Evolutionary conservation across 2,797 vertebrate species (phyloP).

Genomic region (Etheostoma perlongum): DNA sequence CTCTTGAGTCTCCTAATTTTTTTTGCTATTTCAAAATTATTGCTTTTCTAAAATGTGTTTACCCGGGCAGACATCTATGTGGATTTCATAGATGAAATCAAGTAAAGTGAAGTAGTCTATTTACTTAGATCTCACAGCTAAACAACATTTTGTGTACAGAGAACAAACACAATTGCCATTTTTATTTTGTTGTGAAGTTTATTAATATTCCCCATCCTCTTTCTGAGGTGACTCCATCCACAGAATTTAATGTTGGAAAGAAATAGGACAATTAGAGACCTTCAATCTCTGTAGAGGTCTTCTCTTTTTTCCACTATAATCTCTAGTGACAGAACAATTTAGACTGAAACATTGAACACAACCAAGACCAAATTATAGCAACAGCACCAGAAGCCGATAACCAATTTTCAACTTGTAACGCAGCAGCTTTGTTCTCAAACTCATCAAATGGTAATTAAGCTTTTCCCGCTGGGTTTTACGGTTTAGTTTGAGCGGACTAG

Average conservation of each 20-base stretch:
- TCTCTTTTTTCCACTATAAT: constrained; percentile 52
- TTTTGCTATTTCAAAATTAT: constrained; percentile 8
- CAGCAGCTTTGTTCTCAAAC: constrained; percentile 70
- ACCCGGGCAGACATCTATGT: constrained; percentile 1
- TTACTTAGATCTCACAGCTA: constrained; percentile 39
- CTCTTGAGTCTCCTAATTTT: neutral
- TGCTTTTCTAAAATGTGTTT: constrained; percentile 29
- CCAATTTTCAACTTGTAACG: constrained; percentile 76
- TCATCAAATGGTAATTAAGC: constrained; percentile 80
- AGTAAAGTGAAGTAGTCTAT: constrained; percentile 17
- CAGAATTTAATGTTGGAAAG: constrained; percentile 38
- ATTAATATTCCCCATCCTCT: constrained; percentile 50
- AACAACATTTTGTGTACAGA: constrained; percentile 28
- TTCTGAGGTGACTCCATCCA: constrained; percentile 24
- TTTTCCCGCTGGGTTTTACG: constrained; percentile 39
- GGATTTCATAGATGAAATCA: constrained; percentile 33
- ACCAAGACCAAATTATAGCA: constrained; percentile 74
- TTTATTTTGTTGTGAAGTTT: constrained; percentile 25
- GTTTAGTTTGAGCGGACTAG: constrained; percentile 38
- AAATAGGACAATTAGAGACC: constrained; percentile 71
- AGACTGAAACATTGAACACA: constrained; percentile 74
- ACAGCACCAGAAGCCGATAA: constrained; percentile 72
- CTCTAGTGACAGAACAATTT: constrained; percentile 79
- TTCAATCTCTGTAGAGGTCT: constrained; percentile 46
- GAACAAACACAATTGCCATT: constrained; percentile 28